Evolutionary conservation across 2,888 invertebrate species (phyloP).

Genomic region (Helobdella robusta): DNA sequence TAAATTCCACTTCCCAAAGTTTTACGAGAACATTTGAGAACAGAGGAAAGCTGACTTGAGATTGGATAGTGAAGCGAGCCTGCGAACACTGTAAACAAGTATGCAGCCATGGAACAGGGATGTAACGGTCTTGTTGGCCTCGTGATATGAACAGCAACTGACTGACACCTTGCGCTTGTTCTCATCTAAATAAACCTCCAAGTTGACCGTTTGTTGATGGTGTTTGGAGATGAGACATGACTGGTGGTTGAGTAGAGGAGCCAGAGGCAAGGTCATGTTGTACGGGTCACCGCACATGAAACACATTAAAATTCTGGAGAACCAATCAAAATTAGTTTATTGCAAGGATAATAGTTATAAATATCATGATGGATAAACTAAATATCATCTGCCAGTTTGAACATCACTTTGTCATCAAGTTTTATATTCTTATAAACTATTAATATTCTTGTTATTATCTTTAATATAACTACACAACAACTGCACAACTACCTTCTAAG

Average conservation of each 20-base stretch:
- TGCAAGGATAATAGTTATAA: too few relatives aligned
- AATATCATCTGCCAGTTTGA: too few relatives aligned
- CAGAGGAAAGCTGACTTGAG: too few relatives aligned
- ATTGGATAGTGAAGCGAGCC: constrained; percentile 85
- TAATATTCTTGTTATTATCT: too few relatives aligned
- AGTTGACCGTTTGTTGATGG: constrained; percentile 65
- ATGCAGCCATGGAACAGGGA: constrained; percentile 89
- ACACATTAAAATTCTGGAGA: constrained; percentile 56
- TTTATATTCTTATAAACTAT: too few relatives aligned
- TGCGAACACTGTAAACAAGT: constrained; percentile 82
- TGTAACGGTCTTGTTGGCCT: constrained; percentile 66
- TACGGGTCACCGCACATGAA: constrained; percentile 93
- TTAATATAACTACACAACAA: too few relatives aligned
- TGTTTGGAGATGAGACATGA: constrained; percentile 76
- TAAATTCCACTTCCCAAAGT: too few relatives aligned
- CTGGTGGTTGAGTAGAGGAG: constrained; percentile 75
- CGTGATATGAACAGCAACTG: constrained; percentile 86
- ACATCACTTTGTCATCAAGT: too few relatives aligned
- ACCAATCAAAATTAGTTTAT: too few relatives aligned
- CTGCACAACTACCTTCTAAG: too few relatives aligned
- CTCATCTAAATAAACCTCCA: constrained; percentile 83
- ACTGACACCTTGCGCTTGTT: constrained; percentile 64
- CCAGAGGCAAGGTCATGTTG: constrained; percentile 76
- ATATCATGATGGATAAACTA: too few relatives aligned
- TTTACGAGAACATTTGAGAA: too few relatives aligned